Evolutionary conservation across 2,797 vertebrate species (phyloP), one percentile per base, ranked within the genome.

Genomic region (Sciaenops ocellatus): DNA sequence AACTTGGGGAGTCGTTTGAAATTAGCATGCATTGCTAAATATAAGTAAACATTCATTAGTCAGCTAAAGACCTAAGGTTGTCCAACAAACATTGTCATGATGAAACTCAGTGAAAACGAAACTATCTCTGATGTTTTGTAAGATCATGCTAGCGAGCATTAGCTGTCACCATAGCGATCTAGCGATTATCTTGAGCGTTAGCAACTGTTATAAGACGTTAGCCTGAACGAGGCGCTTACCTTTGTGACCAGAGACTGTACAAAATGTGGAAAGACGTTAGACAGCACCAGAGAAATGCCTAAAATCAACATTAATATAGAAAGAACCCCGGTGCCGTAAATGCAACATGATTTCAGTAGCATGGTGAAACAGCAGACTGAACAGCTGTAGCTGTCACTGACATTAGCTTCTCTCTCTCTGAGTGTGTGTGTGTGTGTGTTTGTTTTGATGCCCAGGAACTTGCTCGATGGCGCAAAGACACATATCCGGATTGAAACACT

Each of bases 281-380:
- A 84, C 81, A 96, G 44, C 6, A 84, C 89, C 85, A 96, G 56
- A 24, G 90, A 62, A 56, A 96, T 95, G 0, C 95, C 95, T 0
- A 76, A 6, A 6, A 96, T 88, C 11, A 96, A 9, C 16, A 93
- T 0, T 0, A 95, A 74, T 3, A 95, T 17, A 24, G 94, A 92
- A 16, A 91, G 34, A 2, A 92, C 18, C 5, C 92, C 96, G 5
- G 42, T 56, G 59, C 69, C 44, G 89, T 95, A 95, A 10, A 92
- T 41, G 56, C 93, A 95, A 54, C 92, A 95, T n/a, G 87, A 48
- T 72, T 91, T 95, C 38, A 92, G 83, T 3, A 68, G 7, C 87
- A 94, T 94, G 86, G 5, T 76, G 78, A 79, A 0, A 11, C 28
- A 28, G 62, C 18, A 78, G 22, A 5, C 6, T 4, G 30, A 9